Percentiles rank a stretch among this genome's conserved stretches.
phyloP scores from a whole-genome alignment of 2,113 vertebrate species.

The Cavia porcellus region DNA sequence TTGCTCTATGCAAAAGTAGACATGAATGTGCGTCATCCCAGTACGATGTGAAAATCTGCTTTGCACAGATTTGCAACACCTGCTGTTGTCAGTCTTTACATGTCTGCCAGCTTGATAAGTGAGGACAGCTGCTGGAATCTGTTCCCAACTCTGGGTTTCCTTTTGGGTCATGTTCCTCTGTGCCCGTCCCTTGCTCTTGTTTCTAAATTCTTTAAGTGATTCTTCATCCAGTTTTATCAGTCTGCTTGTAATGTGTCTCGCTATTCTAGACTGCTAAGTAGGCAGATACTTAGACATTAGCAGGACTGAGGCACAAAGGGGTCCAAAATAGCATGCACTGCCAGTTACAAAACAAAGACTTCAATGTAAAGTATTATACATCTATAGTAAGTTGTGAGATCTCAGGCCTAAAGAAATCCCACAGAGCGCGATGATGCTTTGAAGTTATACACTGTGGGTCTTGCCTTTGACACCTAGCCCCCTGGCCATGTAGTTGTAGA shows the following conservation, averaged over 20 bases:
- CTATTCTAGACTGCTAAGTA: not conserved
- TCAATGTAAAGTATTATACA: not conserved
- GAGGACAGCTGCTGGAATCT: constrained; percentile 54
- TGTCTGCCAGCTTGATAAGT: not conserved
- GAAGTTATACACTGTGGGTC: not conserved
- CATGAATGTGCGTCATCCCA: not conserved
- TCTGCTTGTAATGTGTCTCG: not conserved
- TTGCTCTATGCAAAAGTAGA: not conserved
- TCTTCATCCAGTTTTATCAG: not conserved
- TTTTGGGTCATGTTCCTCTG: not conserved
- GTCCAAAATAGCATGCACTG: not conserved
- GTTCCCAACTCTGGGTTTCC: not conserved
- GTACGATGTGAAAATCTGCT: not conserved
- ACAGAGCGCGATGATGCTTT: not conserved
- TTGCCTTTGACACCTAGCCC: not conserved
- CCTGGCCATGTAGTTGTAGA: not conserved
- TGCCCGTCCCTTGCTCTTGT: constrained; percentile 14
- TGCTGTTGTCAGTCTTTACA: constrained; percentile 48
- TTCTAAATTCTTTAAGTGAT: constrained; percentile 24
- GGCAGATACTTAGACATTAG: not conserved
- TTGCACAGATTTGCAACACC: not conserved
- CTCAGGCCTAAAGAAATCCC: not conserved
- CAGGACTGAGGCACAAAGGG: not conserved
- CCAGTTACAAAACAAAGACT: not conserved
- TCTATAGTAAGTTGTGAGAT: not conserved